Conservation (phyloP, 2,888 invertebrate genomes). For the Campoletis raptor region DNA sequence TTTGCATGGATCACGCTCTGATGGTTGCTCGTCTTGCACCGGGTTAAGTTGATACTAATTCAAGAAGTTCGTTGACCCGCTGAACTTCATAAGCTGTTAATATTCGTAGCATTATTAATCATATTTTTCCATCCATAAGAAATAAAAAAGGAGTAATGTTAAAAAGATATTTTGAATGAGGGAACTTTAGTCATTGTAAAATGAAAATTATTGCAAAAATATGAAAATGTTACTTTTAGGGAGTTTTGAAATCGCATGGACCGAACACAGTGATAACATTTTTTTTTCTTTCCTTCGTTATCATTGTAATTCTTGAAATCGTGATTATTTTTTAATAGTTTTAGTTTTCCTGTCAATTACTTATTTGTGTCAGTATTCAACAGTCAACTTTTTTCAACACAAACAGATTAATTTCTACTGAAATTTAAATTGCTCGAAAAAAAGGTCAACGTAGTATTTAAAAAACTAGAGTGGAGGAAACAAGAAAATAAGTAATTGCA, state of each 20-base stretch:
- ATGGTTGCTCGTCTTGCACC: conserved; percentile 26
- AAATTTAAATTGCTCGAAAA: background rate
- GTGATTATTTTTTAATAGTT: too few relatives aligned
- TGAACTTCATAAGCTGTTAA: conserved; percentile 55
- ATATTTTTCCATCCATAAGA: background rate
- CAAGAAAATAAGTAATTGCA: background rate
- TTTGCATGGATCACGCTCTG: conserved; percentile 38
- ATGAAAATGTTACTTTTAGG: too few relatives aligned
- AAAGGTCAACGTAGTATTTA: background rate
- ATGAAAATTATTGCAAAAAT: background rate
- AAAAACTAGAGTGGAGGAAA: background rate
- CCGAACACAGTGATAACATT: too few relatives aligned
- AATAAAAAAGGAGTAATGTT: background rate
- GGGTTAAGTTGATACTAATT: conserved; percentile 58
- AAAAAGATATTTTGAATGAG: background rate
- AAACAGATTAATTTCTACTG: background rate
- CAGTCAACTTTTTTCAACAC: background rate
- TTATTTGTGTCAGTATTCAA: background rate
- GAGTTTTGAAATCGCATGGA: too few relatives aligned
- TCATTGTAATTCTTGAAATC: too few relatives aligned
- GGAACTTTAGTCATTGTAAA: background rate
- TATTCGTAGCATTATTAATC: conserved; percentile 8
- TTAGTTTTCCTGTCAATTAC: too few relatives aligned
- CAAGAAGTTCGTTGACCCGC: conserved; percentile 65
- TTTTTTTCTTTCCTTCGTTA: too few relatives aligned